Base-by-base conservation (phyloP, 2,797 vertebrate genomes). In the Phoeniculus purpureus region DNA sequence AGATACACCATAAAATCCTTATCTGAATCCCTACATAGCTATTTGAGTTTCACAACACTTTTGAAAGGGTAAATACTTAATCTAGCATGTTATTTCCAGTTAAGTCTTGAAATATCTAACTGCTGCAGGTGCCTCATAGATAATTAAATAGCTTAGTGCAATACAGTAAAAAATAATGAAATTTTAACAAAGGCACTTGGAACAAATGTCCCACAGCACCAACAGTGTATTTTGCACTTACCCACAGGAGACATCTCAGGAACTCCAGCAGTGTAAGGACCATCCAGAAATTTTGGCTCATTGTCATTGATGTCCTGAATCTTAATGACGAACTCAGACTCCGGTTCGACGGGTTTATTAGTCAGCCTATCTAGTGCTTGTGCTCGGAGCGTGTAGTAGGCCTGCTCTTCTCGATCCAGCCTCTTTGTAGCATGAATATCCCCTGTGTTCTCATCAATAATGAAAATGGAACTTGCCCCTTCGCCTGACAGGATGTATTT, bases 221-320 rank as follows among this genome's bases (percentile, higher is more conserved):
- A 29, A 43, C 6, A 81, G 13, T 5, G 21, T 55, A 48, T 21
- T 75, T 88, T 67, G 26, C 74, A 98, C 98, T 98, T 97, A 99
- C 99, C 99, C 88, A 99, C 98, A 52, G 98, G 99, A 73, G 99
- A 99, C 99, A 99, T 99, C 95, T 99, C 99, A 0, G 99, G 98
- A 64, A 99, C 99, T 34, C 98, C 98, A 9, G 99, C 98, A 29
- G 98, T 97, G 83, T 99, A 99, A 1, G 99, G 99, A 8, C 99
- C 99, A n/a, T 99, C 99, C 70, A 99, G 96, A 97, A 99, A 99
- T 87, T 98, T 99, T 60, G 99, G 99, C 76, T 99, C 99, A 21
- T 99, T 99, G 97, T 99, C 99, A 51, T 99, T 99, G 97, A 99
- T 99, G 96, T 99, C 99, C 96, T 99, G 99, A 92, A 99, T 99